A percentile compares a stretch with the other conserved stretches of the same genome.
These are phyloP conservation scores for Hybognathus amarus DNA, from an alignment of 2,797 vertebrate species.

Conservation along the genomic window DNA sequence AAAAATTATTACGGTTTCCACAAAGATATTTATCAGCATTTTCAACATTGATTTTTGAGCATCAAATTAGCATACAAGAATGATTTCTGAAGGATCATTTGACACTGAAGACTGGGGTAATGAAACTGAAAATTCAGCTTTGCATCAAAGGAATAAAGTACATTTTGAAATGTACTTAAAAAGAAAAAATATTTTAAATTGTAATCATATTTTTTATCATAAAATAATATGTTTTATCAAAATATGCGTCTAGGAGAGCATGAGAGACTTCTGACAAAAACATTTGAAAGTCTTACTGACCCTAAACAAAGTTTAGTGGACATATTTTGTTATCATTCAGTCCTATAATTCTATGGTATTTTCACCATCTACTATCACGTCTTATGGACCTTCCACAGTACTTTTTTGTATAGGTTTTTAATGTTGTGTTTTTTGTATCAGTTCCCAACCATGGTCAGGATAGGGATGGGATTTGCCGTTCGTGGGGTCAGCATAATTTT, in stretches of 20 bases:
- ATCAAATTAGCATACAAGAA: neutral
- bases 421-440: slow-evolving; percentile 64
- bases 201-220: neutral
- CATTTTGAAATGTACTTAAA: neutral
- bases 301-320: neutral
- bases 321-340: neutral
- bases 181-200: neutral
- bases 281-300: neutral
- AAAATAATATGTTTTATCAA: no score
- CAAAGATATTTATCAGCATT: neutral
- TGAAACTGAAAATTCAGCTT: neutral
- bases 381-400: neutral
- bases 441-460: slow-evolving; percentile 94
- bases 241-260: neutral
- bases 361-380: neutral
- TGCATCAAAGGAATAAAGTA: neutral
- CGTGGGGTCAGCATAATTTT: slow-evolving; percentile 96
- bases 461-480: slow-evolving; percentile 94
- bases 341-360: neutral
- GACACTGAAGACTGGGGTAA: neutral
- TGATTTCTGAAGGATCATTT: neutral
- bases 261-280: neutral
- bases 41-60: neutral
- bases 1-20: neutral
- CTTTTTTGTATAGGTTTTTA: slow-evolving; percentile 8